Evolutionary conservation across 1,140 invertebrate genomes (phyloP), one percentile per base, ranked within the genome.

Genomic region (Frieseomelitta varia): DNA sequence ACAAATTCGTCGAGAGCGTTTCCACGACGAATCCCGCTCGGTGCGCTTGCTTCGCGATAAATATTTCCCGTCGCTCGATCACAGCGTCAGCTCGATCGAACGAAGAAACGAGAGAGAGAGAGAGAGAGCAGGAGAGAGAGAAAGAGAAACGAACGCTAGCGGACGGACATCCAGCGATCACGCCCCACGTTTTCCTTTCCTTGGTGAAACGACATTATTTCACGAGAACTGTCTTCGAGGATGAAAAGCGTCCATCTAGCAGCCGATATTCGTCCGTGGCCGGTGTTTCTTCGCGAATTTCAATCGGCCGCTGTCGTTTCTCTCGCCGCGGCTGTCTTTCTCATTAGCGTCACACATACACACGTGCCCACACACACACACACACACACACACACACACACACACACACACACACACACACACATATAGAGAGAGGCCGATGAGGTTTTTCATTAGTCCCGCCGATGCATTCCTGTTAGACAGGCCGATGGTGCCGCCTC

Each of bases 391-490:
- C 39, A 6, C 39, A 39, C 39, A 39, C 4, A 39, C 39, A 39
- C 0, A 39, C 0, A 39, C 0, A 39, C 3, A 39, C 0, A 39
- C 4, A 39, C 39, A n/a, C n/a, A n/a, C n/a, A n/a, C n/a, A n/a
- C n/a, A n/a, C n/a, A n/a, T n/a, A n/a, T n/a, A n/a, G n/a, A n/a
- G n/a, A 39, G 39, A 39, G 39, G 87, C 89, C 90, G 89, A 92
- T 91, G 92, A 92, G 92, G 85, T 93, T 93, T 93, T 93, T 93
- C 92, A 93, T 93, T 93, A 93, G 92, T 90, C 85, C 79, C 84
- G 87, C 84, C 86, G 91, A 93, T 92, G 91, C 92, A 93, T 93
- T 92, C 91, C 90, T 86, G 88, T 92, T 91, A 90, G 92, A 92
- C 92, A 89, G 88, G 65, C 86, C 81, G 83, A 85, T 69, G 90